These are phyloP conservation scores for Drosophila algonquin DNA, from an alignment of 2,888 invertebrate genomes.

Conservation along the genomic window DNA sequence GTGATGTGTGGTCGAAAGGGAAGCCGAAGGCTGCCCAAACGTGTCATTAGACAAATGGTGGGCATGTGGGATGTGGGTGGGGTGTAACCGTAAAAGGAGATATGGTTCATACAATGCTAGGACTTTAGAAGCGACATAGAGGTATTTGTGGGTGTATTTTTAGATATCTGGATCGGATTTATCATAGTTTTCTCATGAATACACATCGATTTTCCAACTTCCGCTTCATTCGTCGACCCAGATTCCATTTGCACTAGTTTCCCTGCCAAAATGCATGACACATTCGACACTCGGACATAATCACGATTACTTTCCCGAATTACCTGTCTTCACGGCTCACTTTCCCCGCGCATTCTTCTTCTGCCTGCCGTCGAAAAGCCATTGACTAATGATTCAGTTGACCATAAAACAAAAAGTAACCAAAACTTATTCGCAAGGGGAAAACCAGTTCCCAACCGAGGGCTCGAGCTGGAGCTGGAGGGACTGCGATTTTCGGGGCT, in stretches of 20 bases:
- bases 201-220: not conserved
- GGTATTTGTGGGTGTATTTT: not conserved
- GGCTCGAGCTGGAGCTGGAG: slow-evolving; percentile 15
- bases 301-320: slow-evolving; percentile 45
- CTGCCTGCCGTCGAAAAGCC: no score
- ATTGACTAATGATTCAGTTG: slow-evolving; percentile 71
- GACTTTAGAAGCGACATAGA: no score
- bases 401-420: slow-evolving; percentile 45
- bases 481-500: slow-evolving; percentile 39
- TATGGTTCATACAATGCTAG: not conserved
- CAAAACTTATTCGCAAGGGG: not conserved
- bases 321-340: slow-evolving; percentile 42
- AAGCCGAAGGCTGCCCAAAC: slow-evolving; percentile 16
- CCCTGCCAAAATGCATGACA: slow-evolving; percentile 14
- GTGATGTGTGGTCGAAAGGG: slow-evolving; percentile 36
- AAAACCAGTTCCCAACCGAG: slow-evolving; percentile 63
- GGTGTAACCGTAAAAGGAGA: slow-evolving; percentile 15
- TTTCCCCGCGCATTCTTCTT: slow-evolving; percentile 56
- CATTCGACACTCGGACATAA: slow-evolving; percentile 26
- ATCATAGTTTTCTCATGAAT: no score
- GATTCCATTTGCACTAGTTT: not conserved
- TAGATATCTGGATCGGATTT: not conserved
- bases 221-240: not conserved
- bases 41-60: slow-evolving; percentile 34
- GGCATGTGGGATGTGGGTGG: slow-evolving; percentile 1